phyloP scores from a whole-genome alignment of 2,797 vertebrate species.

The Epinephelus coioides region DNA sequence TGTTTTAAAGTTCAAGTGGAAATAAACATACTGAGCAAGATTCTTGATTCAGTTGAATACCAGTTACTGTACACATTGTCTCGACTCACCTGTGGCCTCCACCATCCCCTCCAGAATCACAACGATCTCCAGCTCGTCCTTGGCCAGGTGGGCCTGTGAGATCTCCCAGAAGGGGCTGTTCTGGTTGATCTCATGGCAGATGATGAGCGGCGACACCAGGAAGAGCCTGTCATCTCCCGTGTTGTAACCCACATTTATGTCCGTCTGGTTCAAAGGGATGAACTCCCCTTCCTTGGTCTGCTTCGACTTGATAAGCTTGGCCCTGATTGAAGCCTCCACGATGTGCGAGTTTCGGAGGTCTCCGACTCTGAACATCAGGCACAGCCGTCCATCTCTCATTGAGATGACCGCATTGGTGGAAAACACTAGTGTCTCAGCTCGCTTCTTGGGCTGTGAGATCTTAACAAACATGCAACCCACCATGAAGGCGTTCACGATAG shows the following conservation, averaged over 20 bases:
- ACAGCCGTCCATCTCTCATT: slow-evolving; percentile 96
- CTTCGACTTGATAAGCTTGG: slow-evolving; percentile 99
- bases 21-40: too few relatives aligned
- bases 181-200: slow-evolving; percentile 99
- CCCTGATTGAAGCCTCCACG: slow-evolving; percentile 98
- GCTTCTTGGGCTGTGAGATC: slow-evolving; percentile 99
- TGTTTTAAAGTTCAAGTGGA: too few relatives aligned
- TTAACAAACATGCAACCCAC: slow-evolving; percentile 99
- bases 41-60: too few relatives aligned
- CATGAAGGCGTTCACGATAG: slow-evolving; percentile 99
- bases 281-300: slow-evolving; percentile 99
- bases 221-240: slow-evolving; percentile 98
- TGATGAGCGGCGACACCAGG: slow-evolving; percentile 98
- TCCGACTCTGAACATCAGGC: slow-evolving; percentile 99
- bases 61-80: too few relatives aligned
- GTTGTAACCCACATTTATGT: slow-evolving; percentile 98
- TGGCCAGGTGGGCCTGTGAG: slow-evolving; percentile 92
- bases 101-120: slow-evolving; percentile 99
- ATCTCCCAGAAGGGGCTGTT: slow-evolving; percentile 99
- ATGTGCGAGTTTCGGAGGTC: slow-evolving; percentile 99
- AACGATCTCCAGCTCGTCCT: slow-evolving; percentile 97
- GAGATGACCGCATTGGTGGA: slow-evolving; percentile 98
- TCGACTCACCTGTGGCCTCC: slow-evolving; percentile 95
- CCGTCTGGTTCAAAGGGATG: slow-evolving; percentile 99
- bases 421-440: slow-evolving; percentile 98